These are phyloP conservation scores for Scolopax mira DNA, from an alignment of 2,113 vertebrate genomes.

Conservation along the genomic window DNA sequence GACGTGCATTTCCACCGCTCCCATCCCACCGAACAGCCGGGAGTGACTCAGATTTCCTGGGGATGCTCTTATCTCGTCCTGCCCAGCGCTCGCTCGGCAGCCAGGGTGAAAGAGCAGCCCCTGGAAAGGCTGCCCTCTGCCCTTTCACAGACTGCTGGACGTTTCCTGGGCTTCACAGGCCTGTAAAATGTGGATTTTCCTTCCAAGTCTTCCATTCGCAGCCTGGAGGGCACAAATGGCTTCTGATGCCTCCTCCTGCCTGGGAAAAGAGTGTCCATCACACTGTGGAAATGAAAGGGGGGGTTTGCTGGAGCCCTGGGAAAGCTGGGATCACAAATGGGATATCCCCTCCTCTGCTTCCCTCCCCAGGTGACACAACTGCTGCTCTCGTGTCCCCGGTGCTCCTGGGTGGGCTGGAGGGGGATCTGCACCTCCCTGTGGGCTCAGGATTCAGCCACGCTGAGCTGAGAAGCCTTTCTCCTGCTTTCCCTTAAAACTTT, in stretches of 20 bases:
- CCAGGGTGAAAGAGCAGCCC: neutral
- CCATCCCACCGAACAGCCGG: neutral
- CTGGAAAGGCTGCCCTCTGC: neutral
- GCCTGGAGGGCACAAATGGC: neutral
- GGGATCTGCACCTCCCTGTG: neutral
- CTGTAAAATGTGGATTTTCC: neutral
- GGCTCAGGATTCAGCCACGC: neutral
- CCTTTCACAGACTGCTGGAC: neutral
- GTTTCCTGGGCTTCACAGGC: neutral
- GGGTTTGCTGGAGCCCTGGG: neutral
- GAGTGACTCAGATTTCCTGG: constrained; percentile 30
- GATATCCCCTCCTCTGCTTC: neutral
- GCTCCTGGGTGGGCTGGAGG: neutral
- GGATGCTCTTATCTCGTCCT: constrained; percentile 29
- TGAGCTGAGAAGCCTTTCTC: neutral
- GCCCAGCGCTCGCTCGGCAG: neutral
- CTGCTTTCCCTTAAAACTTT: neutral
- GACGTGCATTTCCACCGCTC: neutral
- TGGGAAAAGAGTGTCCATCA: neutral
- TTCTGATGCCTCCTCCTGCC: neutral
- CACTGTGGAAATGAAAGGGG: neutral
- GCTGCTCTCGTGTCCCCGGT: neutral
- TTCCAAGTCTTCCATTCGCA: neutral
- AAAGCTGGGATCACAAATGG: neutral
- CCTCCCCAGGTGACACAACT: neutral